Evolutionary conservation across 2,888 invertebrate species (phyloP).

Genomic region (Heliconius erato): DNA sequence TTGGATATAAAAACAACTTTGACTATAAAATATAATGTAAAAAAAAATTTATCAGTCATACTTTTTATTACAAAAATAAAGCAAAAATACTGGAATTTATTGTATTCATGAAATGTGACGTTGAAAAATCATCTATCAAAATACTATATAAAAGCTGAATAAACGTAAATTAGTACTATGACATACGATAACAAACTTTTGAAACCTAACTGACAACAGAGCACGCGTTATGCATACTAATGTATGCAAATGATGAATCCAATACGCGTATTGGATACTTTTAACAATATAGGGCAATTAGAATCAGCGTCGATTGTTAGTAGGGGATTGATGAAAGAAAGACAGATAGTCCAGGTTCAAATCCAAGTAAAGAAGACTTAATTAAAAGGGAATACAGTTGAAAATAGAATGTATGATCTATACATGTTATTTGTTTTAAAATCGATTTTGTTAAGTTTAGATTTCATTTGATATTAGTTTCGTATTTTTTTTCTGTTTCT

Average conservation of each 20-base stretch:
- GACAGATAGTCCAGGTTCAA: background rate
- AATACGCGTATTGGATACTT: slow-evolving; percentile 39
- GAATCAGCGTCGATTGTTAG: slow-evolving; percentile 64
- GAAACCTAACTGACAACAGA: slow-evolving; percentile 28
- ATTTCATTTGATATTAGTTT: background rate
- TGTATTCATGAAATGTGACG: background rate
- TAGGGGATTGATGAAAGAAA: background rate
- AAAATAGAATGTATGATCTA: background rate
- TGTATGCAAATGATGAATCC: slow-evolving; percentile 67
- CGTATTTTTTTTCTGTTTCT: background rate
- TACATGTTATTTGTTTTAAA: background rate
- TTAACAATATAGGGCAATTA: slow-evolving; percentile 69
- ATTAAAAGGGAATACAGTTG: background rate
- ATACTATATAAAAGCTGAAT: background rate
- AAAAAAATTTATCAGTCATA: too few species aligned
- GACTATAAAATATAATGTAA: too few species aligned
- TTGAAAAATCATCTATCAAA: background rate
- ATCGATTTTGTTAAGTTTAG: background rate
- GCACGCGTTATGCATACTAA: slow-evolving; percentile 68
- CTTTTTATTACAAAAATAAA: too few species aligned
- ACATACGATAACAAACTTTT: slow-evolving; percentile 17
- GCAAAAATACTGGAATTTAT: too few species aligned
- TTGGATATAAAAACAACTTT: too few species aligned
- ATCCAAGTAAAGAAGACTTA: background rate
- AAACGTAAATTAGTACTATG: slow-evolving; percentile 17